Conservation (phyloP, 2,113 vertebrate species). For the Sigmodon hispidus region DNA sequence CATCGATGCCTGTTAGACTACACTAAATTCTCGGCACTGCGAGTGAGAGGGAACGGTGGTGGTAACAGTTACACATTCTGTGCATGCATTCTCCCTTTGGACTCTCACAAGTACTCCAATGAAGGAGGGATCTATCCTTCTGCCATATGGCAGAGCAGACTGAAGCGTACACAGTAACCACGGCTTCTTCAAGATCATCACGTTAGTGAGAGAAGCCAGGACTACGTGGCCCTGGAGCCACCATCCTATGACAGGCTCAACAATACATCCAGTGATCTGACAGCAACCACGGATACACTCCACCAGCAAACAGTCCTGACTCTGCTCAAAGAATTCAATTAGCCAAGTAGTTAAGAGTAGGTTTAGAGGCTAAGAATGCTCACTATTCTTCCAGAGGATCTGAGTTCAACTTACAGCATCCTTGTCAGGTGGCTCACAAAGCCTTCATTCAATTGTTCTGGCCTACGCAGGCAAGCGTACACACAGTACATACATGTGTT, state of each 20-base stretch:
- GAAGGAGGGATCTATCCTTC: neutral
- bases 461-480: neutral
- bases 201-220: neutral
- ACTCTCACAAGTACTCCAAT: neutral
- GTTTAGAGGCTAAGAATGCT: neutral
- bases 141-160: conserved; percentile 17
- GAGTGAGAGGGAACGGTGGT: neutral
- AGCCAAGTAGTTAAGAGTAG: neutral
- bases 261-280: neutral
- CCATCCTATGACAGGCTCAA: neutral
- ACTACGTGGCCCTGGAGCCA: neutral
- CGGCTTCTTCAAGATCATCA: neutral
- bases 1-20: neutral
- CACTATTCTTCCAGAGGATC: neutral
- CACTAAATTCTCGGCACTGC: neutral
- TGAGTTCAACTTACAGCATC: neutral
- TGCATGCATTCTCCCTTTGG: neutral
- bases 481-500: neutral
- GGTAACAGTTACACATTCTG: neutral
- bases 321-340: neutral
- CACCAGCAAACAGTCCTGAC: neutral
- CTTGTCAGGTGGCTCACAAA: too few species aligned
- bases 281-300: neutral
- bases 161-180: neutral
- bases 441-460: neutral